Conservation (phyloP, 2,113 vertebrate species). For the Pterocles burchelli region DNA sequence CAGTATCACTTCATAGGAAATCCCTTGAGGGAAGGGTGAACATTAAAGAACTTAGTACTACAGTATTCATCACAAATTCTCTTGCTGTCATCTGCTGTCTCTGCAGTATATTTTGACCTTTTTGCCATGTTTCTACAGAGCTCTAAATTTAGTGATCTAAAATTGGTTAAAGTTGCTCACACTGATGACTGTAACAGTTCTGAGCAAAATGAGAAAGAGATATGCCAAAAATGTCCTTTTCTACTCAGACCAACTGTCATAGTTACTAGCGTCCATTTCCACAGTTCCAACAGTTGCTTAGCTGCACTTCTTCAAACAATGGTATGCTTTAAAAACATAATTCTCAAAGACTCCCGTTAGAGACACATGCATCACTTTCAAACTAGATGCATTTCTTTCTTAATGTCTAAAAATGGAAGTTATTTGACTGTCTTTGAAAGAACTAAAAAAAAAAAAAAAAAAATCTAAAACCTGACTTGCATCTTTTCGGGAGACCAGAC, state of each 20-base stretch:
- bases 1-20: background rate
- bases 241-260: background rate
- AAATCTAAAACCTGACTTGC: background rate
- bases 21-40: background rate
- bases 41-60: background rate
- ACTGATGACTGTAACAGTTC: background rate
- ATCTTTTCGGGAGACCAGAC: background rate
- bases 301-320: background rate
- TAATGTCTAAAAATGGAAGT: background rate
- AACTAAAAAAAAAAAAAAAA: background rate
- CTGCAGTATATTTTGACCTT: background rate
- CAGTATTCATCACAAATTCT: background rate
- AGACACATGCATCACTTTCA: background rate
- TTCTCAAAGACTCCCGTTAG: background rate
- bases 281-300: background rate
- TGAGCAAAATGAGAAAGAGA: background rate
- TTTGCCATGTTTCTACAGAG: background rate
- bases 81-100: background rate
- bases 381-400: background rate
- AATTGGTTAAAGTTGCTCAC: background rate
- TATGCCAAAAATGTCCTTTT: background rate
- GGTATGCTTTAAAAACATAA: background rate
- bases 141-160: background rate
- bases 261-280: background rate
- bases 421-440: background rate